A percentile compares a stretch with the other conserved stretches of the same genome.
phyloP scores from a whole-genome alignment of 2,113 vertebrate species.

The Tricholaema leucomelas region DNA sequence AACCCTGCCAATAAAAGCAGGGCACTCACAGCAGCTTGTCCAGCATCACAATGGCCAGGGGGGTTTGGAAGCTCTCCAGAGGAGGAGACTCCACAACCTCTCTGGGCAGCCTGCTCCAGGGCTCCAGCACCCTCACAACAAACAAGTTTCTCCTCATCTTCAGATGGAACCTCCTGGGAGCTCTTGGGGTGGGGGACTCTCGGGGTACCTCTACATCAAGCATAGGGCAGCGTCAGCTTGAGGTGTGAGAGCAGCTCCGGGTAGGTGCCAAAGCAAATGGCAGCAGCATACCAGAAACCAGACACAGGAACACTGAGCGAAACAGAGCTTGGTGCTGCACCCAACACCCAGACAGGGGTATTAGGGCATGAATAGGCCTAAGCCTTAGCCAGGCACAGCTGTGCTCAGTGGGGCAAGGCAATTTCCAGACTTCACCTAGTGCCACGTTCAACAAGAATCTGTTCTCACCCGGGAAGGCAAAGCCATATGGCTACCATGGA shows the following conservation, averaged over 20 bases:
- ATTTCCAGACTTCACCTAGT: background rate
- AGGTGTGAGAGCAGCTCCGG: background rate
- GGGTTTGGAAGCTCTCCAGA: too few relatives aligned
- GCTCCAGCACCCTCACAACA: too few relatives aligned
- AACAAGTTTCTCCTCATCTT: too few relatives aligned
- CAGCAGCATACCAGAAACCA: background rate
- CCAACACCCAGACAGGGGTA: too few relatives aligned
- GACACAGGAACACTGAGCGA: accelerated
- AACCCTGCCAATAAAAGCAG: background rate
- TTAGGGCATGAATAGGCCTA: background rate
- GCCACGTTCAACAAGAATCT: accelerated
- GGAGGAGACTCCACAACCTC: too few relatives aligned
- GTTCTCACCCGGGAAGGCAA: background rate
- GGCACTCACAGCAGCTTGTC: background rate
- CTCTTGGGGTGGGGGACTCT: accelerated
- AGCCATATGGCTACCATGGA: accelerated
- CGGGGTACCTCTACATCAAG: background rate
- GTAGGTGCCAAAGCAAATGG: accelerated
- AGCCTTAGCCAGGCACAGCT: too few relatives aligned
- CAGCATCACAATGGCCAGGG: background rate
- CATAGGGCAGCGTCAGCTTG: background rate
- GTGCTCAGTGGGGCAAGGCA: accelerated
- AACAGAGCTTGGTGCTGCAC: too few relatives aligned
- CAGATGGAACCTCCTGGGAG: too few relatives aligned
- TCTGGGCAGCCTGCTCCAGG: too few relatives aligned